These are phyloP conservation scores for Drosophila austrosaltans DNA, from an alignment of 2,888 invertebrate genomes.

Conservation along the genomic window DNA sequence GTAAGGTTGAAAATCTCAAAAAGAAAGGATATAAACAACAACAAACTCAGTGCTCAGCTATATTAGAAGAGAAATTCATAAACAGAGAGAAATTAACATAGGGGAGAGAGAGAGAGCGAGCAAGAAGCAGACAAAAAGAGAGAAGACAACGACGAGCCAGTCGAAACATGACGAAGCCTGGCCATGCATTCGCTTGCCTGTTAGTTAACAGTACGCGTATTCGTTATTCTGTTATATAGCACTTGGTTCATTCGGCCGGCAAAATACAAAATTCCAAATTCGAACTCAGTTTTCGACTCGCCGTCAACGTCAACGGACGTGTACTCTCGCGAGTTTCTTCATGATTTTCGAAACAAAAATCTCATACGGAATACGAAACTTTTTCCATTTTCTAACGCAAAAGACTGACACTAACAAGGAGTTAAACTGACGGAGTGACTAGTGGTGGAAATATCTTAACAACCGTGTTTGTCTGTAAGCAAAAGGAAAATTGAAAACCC, in stretches of 20 bases:
- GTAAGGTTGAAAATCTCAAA: not conserved
- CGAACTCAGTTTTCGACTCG: constrained; percentile 71
- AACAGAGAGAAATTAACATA: not conserved
- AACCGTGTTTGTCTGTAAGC: constrained; percentile 15
- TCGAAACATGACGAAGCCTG: constrained; percentile 1
- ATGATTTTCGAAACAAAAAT: constrained; percentile 41
- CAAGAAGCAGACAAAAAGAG: not conserved
- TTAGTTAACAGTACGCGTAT: not conserved
- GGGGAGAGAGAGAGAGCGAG: not conserved
- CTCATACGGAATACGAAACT: constrained; percentile 64
- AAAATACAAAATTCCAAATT: constrained; percentile 14
- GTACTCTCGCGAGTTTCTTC: constrained; percentile 59
- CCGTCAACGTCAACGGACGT: constrained; percentile 66
- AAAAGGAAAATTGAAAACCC: constrained; percentile 21
- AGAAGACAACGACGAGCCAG: not conserved
- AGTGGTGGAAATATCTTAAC: constrained; percentile 24
- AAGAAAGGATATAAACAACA: not conserved
- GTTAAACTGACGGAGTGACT: constrained; percentile 44
- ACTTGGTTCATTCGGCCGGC: constrained; percentile 1
- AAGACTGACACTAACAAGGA: constrained; percentile 39
- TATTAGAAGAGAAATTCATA: constrained; percentile 1
- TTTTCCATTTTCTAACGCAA: constrained; percentile 25
- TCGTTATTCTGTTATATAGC: not conserved
- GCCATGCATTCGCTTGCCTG: not conserved
- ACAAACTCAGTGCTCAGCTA: not conserved